Conservation (phyloP, 2,888 invertebrate genomes). For the Mimumesa dahlbomi region DNA sequence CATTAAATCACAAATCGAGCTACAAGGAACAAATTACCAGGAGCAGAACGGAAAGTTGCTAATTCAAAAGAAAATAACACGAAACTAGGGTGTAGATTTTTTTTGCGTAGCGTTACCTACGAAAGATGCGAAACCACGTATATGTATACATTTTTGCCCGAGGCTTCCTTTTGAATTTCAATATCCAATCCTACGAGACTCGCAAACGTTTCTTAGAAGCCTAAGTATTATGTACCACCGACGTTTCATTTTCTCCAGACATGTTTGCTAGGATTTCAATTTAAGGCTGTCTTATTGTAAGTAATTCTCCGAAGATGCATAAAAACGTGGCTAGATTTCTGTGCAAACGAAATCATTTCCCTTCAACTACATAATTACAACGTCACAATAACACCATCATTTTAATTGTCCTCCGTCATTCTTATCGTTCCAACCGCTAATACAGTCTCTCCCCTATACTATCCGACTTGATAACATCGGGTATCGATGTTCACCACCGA, state of each 20-base stretch:
- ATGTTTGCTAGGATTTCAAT: constrained; percentile 23
- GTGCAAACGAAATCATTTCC: no score
- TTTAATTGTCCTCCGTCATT: no score
- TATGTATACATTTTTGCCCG: constrained; percentile 23
- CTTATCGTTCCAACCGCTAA: no score
- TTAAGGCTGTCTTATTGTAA: constrained; percentile 20
- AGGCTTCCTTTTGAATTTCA: constrained; percentile 62
- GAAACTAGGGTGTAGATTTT: constrained; percentile 6
- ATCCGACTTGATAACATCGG: no score
- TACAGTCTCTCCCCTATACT: no score
- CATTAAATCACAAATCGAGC: constrained; percentile 38
- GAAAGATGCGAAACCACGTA: constrained; percentile 44
- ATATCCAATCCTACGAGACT: constrained; percentile 58
- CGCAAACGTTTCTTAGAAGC: constrained; percentile 27
- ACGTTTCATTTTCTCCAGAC: constrained; percentile 42
- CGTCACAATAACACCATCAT: no score
- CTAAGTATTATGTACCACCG: constrained; percentile 32
- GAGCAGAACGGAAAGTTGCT: constrained; percentile 28
- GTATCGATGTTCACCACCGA: neutral
- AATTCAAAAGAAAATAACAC: constrained; percentile 20
- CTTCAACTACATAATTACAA: no score
- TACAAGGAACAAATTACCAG: neutral
- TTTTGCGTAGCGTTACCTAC: constrained; percentile 24
- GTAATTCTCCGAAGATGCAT: constrained; percentile 24
- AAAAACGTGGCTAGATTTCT: constrained; percentile 12